Evolutionary conservation across 2,797 vertebrate species (phyloP), one percentile per base, ranked within the genome.

Genomic region (Eulemur coronatus): DNA sequence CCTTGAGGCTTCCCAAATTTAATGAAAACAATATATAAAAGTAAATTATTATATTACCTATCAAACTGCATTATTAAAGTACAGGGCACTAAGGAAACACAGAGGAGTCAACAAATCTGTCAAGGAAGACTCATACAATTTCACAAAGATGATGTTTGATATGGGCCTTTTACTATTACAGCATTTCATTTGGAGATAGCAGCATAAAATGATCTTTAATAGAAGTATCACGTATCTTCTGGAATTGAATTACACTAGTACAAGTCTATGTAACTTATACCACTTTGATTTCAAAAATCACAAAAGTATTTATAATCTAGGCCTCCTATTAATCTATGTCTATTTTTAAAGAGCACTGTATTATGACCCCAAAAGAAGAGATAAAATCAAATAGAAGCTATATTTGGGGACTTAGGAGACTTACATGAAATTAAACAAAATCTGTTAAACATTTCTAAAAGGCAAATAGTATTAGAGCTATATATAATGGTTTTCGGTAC

Each of bases 331-430:
- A 80, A 94, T 88, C 63, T 84, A 87, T 46, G n/a, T 89, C 63
- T 95, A 91, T 97, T 88, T 94, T 97, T 95, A 95, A 84, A 91
- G 3, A 91, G 38, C 28, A 59, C 4, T 57, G 35, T 22, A 91
- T 15, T 84, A 8, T 91, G 46, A 94, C 79, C 48, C 65, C 63
- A 61, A 88, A 93, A 88, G 30, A 48, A 88, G 13, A 73, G 59
- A 9, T 28, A 91, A 94, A 94, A 94, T 84, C 57, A 94, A 67
- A 7, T 38, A 88, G 24, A 35, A 89, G 28, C 87, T 88, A 48
- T 94, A 73, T 65, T 65, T 67, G 1, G 24, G 41, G 78, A 30
- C 41, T 79, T n/a, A 84, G 22, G n/a, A 20, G 48, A 88, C 84
- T 78, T 73, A 84, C 5, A 35, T 59, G 11, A 48, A 84, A 79